Base-by-base conservation (phyloP, 2,113 vertebrate species). In the Australoheros scitulus region DNA sequence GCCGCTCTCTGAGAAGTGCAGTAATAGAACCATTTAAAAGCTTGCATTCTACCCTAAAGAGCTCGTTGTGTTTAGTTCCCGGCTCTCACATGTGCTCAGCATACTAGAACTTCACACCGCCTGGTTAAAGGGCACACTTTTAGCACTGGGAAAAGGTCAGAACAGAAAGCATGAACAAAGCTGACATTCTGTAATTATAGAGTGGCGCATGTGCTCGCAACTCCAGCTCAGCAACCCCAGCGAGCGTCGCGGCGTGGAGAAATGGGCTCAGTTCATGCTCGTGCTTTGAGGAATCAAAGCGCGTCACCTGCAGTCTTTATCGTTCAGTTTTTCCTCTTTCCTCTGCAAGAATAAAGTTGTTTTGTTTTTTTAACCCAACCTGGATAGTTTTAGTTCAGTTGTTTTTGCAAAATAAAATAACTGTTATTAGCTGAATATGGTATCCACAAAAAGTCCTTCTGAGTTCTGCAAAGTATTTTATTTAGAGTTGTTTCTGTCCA, bases 111-210 rank as follows among this genome's bases (percentile, higher is more conserved):
- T 7, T 87, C 87, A 82, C 74, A 2, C 1, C 55, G 65, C 17
- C 83, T 86, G 84, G 88, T 85, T 88, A 91, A 93, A 93, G 91
- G 92, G 63, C 88, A 84, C 70, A 72, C 70, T 91, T 88, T 90
- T 81, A 85, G 87, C 78, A 60, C 59, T 1, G 68, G 68, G 72
- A 58, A 94, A 95, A 95, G 93, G 94, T 94, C 93, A 92, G 85
- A 89, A 84, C 80, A 79, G 83, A 85, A 91, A 90, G 85, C 90
- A 85, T 89, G 84, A 90, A 90, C 85, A 81, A 89, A 92, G 91
- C 65, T 93, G 94, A 94, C 92, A 88, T 92, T 93, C 84, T 89
- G 75, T 93, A 90, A 94, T 94, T 93, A 88, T 77, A 90, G 70
- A 82, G 78, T 22, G 61, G 61, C 7, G 57, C 26, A 38, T 70